These are phyloP conservation scores for Eristalinus sepulchralis DNA, from an alignment of 2,888 invertebrate species.

Conservation along the genomic window DNA sequence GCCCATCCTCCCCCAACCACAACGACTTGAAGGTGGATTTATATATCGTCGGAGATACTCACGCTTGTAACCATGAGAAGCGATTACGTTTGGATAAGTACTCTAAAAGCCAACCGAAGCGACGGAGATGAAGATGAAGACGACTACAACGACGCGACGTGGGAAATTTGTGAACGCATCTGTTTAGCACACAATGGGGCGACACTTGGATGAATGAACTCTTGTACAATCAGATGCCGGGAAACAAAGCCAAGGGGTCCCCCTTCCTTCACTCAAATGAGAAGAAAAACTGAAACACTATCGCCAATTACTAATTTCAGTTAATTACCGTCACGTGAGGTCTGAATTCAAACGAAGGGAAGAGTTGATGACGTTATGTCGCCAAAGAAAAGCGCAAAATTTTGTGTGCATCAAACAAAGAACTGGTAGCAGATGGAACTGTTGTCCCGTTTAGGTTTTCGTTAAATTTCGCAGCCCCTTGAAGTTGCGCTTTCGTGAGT, in stretches of 20 bases:
- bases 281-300: slow-evolving; percentile 16
- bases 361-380: background rate
- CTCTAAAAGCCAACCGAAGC: background rate
- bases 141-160: slow-evolving; percentile 55
- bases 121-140: background rate
- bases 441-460: too few relatives aligned
- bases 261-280: background rate
- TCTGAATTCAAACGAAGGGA: background rate
- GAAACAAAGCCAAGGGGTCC: background rate
- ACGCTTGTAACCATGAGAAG: slow-evolving; percentile 64
- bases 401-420: too few relatives aligned
- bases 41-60: slow-evolving; percentile 55
- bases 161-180: slow-evolving; percentile 70
- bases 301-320: slow-evolving; percentile 42
- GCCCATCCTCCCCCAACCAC: background rate
- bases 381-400: background rate
- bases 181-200: slow-evolving; percentile 78
- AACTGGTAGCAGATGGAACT: too few relatives aligned
- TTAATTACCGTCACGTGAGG: slow-evolving; percentile 36
- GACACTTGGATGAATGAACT: slow-evolving; percentile 69
- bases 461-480: too few relatives aligned
- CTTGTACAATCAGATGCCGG: slow-evolving; percentile 23
- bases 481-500: too few relatives aligned
- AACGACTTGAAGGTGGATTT: slow-evolving; percentile 39
- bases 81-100: slow-evolving; percentile 54